Conservation (phyloP, 1,140 invertebrate species). For the Lepidurus couesii region DNA sequence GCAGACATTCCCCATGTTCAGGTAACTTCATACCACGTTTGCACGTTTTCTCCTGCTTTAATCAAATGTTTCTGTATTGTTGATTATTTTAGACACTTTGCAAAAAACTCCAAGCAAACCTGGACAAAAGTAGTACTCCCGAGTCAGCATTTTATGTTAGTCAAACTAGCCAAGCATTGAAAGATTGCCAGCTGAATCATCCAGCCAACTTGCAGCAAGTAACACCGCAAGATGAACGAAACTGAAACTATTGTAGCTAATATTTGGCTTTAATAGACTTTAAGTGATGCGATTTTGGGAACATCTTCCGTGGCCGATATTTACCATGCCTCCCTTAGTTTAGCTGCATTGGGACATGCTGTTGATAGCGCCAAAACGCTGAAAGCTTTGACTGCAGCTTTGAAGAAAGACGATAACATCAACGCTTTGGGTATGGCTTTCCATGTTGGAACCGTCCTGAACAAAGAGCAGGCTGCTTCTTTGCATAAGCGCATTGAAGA, state of each 20-base stretch:
- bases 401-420: constrained; percentile 71
- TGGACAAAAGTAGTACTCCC: neutral
- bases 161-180: neutral
- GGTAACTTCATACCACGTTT: neutral
- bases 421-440: constrained; percentile 77
- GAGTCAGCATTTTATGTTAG: neutral
- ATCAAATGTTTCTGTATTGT: neutral
- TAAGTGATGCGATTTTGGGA: constrained; percentile 25
- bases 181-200: neutral
- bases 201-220: constrained; percentile 10
- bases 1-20: constrained; percentile 26
- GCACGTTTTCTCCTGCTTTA: neutral
- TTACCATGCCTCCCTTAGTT: constrained; percentile 25
- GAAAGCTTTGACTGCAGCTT: constrained; percentile 58
- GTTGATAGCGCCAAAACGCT: constrained; percentile 50
- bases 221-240: neutral
- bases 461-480: constrained; percentile 48
- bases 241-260: neutral
- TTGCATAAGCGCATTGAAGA: constrained; percentile 79
- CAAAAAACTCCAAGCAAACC: constrained; percentile 7
- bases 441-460: constrained; percentile 62
- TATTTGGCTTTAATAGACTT: constrained; percentile 16
- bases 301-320: constrained; percentile 25
- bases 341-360: constrained; percentile 24
- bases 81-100: neutral